Percentiles rank a stretch among this genome's conserved stretches.
Evolutionary conservation across 2,113 vertebrate species (phyloP).

Genomic region (Siphamia tubifer): DNA sequence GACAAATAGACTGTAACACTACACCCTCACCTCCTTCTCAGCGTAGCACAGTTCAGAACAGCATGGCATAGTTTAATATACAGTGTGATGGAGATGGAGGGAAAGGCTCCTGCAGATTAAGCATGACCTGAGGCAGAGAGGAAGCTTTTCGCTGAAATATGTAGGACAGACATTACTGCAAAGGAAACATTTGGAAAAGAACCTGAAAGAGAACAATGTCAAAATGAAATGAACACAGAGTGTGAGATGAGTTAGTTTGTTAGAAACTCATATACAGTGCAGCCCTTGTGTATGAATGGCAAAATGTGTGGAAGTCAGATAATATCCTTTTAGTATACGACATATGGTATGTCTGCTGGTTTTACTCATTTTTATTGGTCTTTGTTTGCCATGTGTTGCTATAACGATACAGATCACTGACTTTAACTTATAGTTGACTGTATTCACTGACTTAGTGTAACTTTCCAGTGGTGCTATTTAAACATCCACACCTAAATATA

Average conservation of each 20-base stretch:
- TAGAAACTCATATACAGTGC: too few relatives aligned
- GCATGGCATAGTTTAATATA: neutral
- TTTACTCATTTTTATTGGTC: too few relatives aligned
- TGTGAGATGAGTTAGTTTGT: too few relatives aligned
- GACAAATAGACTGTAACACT: conserved; percentile 72
- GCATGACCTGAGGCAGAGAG: conserved; percentile 29
- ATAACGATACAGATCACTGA: neutral
- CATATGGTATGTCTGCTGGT: too few relatives aligned
- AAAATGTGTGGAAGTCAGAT: too few relatives aligned
- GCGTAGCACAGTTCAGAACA: neutral
- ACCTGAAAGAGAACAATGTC: conserved; percentile 14
- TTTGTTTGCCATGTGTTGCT: neutral
- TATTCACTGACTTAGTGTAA: too few relatives aligned
- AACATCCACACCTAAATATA: too few relatives aligned
- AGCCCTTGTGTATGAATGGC: too few relatives aligned
- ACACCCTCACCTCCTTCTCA: conserved; percentile 19
- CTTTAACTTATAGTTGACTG: too few relatives aligned
- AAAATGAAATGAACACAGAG: conserved; percentile 51
- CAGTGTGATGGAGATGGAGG: conserved; percentile 33
- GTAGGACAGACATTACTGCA: conserved; percentile 2
- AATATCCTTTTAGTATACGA: too few relatives aligned
- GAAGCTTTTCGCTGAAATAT: conserved; percentile 26
- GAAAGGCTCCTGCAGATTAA: conserved; percentile 24
- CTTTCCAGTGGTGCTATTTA: too few relatives aligned
- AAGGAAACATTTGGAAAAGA: conserved; percentile 18